Percentiles rank a stretch among this genome's conserved stretches.
These are phyloP conservation scores for Macquaria ambigua DNA, from an alignment of 2,113 vertebrate genomes.

Conservation along the genomic window DNA sequence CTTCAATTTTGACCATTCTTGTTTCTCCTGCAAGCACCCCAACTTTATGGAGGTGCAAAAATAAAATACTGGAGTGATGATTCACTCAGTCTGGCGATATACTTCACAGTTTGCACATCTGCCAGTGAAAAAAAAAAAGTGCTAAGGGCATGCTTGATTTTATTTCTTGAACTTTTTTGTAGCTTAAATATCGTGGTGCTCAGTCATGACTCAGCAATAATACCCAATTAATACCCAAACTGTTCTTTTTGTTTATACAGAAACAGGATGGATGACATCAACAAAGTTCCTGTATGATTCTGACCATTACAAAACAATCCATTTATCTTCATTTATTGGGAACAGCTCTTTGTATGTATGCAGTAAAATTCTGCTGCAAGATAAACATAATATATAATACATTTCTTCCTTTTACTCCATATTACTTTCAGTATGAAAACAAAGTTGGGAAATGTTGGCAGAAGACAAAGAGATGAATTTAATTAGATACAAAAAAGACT, in stretches of 20 bases:
- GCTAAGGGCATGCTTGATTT: not conserved
- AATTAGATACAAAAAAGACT: constrained; percentile 49
- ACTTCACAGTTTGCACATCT: not conserved
- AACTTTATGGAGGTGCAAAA: not conserved
- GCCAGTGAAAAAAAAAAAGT: not conserved
- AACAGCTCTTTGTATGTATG: not conserved
- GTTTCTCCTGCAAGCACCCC: no score
- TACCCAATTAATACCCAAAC: not conserved
- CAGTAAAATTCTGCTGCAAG: not conserved
- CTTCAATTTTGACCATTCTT: not conserved
- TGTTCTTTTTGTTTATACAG: not conserved
- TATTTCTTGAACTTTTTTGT: not conserved
- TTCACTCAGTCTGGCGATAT: not conserved
- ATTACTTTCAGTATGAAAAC: constrained; percentile 11
- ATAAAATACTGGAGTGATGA: not conserved
- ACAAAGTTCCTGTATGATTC: not conserved
- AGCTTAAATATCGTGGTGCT: not conserved
- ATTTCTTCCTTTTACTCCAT: not conserved
- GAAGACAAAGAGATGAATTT: constrained; percentile 48
- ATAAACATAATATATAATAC: no score
- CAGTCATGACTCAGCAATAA: not conserved
- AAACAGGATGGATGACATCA: not conserved
- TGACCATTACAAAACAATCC: not conserved
- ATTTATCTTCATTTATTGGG: not conserved
- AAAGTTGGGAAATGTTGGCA: not conserved